Conservation (phyloP, 1,140 invertebrate species). For the Drosophila bifasciata region DNA sequence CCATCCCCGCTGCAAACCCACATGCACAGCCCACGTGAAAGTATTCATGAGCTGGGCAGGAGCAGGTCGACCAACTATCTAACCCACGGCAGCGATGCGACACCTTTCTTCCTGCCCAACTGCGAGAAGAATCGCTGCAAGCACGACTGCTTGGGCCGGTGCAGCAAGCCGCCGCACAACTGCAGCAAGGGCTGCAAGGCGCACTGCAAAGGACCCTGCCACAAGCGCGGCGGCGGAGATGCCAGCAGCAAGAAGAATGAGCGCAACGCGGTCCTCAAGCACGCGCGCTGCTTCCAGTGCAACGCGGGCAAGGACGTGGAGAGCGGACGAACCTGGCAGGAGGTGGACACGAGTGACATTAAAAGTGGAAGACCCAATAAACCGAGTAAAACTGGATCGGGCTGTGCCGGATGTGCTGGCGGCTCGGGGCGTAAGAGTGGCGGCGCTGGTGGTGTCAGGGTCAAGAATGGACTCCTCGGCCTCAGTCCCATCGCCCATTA, state of each 20-base stretch:
- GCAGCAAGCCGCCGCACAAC: neutral
- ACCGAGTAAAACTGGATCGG: too few species aligned
- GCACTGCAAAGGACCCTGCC: slow-evolving; percentile 17
- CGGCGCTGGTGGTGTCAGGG: neutral
- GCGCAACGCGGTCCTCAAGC: neutral
- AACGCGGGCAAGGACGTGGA: neutral
- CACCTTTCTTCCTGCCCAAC: slow-evolving; percentile 33
- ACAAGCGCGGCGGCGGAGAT: slow-evolving; percentile 9
- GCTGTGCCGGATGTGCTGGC: neutral
- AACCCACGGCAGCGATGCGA: too few species aligned
- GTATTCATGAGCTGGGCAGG: too few species aligned
- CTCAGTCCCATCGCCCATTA: slow-evolving; percentile 52
- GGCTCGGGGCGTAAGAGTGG: neutral
- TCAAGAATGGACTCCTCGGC: neutral
- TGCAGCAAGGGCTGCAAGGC: slow-evolving; percentile 9
- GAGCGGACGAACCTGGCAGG: neutral
- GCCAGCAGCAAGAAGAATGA: neutral
- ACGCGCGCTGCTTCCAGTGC: slow-evolving; percentile 10
- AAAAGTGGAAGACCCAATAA: neutral
- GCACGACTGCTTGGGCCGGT: neutral
- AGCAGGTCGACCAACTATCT: too few species aligned
- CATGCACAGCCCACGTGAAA: too few species aligned
- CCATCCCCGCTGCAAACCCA: too few species aligned
- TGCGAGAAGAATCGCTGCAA: slow-evolving; percentile 22
- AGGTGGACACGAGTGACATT: neutral